Base-by-base conservation (phyloP, 2,888 invertebrate genomes). In the Hipparchia semele region DNA sequence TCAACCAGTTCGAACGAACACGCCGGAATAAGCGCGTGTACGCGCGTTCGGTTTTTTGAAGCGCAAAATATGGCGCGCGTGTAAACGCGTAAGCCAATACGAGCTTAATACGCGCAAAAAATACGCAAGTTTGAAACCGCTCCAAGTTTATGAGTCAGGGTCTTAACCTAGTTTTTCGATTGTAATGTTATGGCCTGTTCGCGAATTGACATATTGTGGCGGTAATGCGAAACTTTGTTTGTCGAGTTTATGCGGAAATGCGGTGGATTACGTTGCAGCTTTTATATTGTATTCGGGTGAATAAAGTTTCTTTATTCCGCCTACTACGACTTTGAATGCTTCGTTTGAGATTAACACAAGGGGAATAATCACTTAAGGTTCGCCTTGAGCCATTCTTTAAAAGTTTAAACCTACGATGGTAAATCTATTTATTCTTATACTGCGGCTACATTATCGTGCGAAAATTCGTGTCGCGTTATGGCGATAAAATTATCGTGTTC, bases 91-190 rank as follows among this genome's bases (percentile, higher is more conserved):
- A 23, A 23, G 23, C 23, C 23, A 23, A 23, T 23, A 23, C 23
- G 23, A 23, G 23, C 23, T 23, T 23, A 23, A 23, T 23, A 23
- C 23, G 23, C 23, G 23, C 23, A 23, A 23, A 23, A 23, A 23
- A 23, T 23, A 23, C 23, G 23, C 23, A 23, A 23, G 23, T 23
- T 23, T 6, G 7, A 56, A 56, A 23, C 23, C 58, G 13, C 23
- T 2, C 58, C 49, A 53, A 23, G 23, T 23, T 74, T 74, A 77
- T 80, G 73, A 86, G 86, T 87, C 87, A 87, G 23, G 23, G 87
- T 77, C 85, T 73, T 76, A 83, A 71, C 78, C 85, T 74, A 83
- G 74, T 84, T 84, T 84, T 86, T 85, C 78, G 83, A 73, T 74
- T 72, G 72, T 75, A 68, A 70, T 73, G 66, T 71, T 68, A 64